A percentile compares a stretch with the other conserved stretches of the same genome.
phyloP scores from a whole-genome alignment of 2,888 invertebrate species.

The Ecliptopera silaceata region DNA sequence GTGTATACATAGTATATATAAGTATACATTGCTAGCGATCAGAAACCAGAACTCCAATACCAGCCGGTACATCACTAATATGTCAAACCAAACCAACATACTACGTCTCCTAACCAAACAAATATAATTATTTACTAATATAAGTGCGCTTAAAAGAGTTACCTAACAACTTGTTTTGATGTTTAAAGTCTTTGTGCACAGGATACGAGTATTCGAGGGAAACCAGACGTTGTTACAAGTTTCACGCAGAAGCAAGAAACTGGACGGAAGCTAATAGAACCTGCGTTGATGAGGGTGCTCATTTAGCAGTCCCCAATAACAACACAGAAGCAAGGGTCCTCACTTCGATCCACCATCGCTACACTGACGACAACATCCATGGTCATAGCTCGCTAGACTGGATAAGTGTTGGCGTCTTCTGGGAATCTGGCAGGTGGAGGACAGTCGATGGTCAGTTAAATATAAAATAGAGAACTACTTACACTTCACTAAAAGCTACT shows the following conservation, averaged over 20 bases:
- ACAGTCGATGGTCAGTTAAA: not conserved
- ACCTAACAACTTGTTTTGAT: too few species aligned
- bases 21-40: too few species aligned
- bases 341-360: not conserved
- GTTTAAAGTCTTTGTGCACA: not conserved
- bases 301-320: not conserved
- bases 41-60: too few species aligned
- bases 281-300: not conserved
- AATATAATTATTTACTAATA: too few species aligned
- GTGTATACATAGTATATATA: too few species aligned
- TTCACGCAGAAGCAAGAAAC: not conserved
- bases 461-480: too few species aligned
- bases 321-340: not conserved
- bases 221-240: not conserved
- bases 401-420: not conserved
- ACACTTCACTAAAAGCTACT: too few species aligned
- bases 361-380: not conserved
- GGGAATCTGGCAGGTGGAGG: not conserved
- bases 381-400: not conserved
- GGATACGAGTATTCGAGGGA: not conserved
- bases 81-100: too few species aligned
- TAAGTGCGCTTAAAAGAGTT: too few species aligned
- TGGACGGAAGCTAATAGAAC: not conserved
- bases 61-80: too few species aligned
- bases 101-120: too few species aligned